Conservation (phyloP, 1,140 invertebrate genomes). For the Euglossa dilemma region DNA sequence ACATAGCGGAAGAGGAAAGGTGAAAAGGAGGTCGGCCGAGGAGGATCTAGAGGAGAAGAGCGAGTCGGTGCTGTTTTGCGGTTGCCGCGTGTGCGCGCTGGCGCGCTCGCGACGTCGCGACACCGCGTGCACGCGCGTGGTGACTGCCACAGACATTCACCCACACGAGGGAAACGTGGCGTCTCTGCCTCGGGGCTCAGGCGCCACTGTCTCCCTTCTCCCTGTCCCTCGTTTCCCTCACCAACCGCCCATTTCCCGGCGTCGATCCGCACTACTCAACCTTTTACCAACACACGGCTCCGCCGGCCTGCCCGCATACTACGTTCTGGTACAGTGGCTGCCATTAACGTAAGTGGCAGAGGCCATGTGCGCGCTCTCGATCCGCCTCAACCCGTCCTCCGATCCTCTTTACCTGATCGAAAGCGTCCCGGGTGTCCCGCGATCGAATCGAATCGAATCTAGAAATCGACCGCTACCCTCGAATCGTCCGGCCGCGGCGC, state of each 20-base stretch:
- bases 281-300: constrained; percentile 57
- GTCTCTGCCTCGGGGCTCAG: constrained; percentile 69
- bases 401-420: not conserved
- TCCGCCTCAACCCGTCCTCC: constrained; percentile 16
- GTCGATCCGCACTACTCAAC: constrained; percentile 55
- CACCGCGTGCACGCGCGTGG: not conserved
- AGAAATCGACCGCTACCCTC: too few relatives aligned
- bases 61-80: constrained; percentile 29
- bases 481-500: too few relatives aligned
- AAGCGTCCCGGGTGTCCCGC: too few relatives aligned
- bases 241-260: constrained; percentile 48
- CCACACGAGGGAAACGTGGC: constrained; percentile 45
- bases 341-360: constrained; percentile 51
- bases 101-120: not conserved
- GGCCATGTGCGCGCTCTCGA: constrained; percentile 41
- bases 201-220: constrained; percentile 69
- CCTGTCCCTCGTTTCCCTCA: constrained; percentile 48
- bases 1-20: constrained; percentile 40
- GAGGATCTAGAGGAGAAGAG: constrained; percentile 35
- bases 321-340: constrained; percentile 45
- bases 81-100: not conserved
- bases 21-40: constrained; percentile 36
- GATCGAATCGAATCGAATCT: too few relatives aligned
- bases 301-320: constrained; percentile 53
- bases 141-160: constrained; percentile 40